A percentile compares a stretch with the other conserved stretches of the same genome.
phyloP scores from a whole-genome alignment of 92 coral and sea anemone genomes.

The Muricea muricata region DNA sequence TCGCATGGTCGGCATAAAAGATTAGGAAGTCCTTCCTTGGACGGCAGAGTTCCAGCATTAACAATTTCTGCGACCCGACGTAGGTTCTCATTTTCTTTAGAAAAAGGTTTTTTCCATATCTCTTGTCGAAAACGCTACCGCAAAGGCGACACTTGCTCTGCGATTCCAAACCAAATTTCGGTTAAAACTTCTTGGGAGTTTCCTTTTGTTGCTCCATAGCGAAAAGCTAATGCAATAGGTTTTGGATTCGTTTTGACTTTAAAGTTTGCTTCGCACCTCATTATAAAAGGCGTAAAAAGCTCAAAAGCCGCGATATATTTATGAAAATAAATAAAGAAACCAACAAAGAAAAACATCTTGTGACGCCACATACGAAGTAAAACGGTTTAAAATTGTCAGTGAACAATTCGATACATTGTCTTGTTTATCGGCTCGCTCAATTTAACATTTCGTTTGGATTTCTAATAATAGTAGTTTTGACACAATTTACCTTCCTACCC shows the following conservation, averaged over 20 bases:
- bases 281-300: too few relatives aligned
- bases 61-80: conserved; percentile 26
- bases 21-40: conserved; percentile 19
- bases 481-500: background rate
- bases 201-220: conserved; percentile 13
- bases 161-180: background rate
- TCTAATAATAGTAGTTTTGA: background rate
- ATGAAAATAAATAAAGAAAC: too few relatives aligned
- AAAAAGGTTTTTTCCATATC: conserved; percentile 1
- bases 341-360: too few relatives aligned
- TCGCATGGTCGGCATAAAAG: conserved; percentile 53
- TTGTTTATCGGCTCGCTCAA: too few relatives aligned
- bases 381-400: too few relatives aligned
- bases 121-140: conserved; percentile 20
- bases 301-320: too few relatives aligned
- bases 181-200: conserved; percentile 24
- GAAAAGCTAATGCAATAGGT: background rate
- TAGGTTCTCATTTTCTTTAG: background rate
- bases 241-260: background rate
- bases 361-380: too few relatives aligned
- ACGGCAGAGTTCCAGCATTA: conserved; percentile 27
- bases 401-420: too few relatives aligned
- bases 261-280: background rate
- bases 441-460: background rate
- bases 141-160: conserved; percentile 50